These are phyloP conservation scores for Hemichromis elongatus DNA, from an alignment of 2,113 vertebrate genomes.

Conservation along the genomic window DNA sequence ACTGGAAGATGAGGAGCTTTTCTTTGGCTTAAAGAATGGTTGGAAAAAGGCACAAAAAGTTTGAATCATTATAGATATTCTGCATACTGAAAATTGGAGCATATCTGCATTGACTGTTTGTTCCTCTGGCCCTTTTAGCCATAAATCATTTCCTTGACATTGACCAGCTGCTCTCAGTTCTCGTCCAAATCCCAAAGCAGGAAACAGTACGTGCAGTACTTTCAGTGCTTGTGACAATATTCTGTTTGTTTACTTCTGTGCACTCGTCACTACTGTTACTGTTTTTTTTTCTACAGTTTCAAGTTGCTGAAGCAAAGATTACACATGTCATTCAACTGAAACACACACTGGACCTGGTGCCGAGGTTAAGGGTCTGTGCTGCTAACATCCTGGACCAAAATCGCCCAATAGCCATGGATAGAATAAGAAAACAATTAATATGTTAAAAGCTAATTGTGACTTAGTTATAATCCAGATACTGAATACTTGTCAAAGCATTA, in stretches of 20 bases:
- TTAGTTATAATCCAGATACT: not conserved
- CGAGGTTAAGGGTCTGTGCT: constrained; percentile 82
- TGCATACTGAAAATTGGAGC: not conserved
- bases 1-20: constrained; percentile 87
- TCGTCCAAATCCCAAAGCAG: constrained; percentile 95
- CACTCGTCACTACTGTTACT: not conserved
- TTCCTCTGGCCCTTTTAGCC: constrained; percentile 75
- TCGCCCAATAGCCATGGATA: not conserved
- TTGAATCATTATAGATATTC: not conserved
- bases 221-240: not conserved
- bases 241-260: not conserved
- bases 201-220: constrained; percentile 79
- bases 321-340: constrained; percentile 93
- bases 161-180: constrained; percentile 91
- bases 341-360: constrained; percentile 89
- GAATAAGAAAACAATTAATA: not conserved
- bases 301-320: constrained; percentile 91
- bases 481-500: not conserved
- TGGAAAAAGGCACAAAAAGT: not conserved
- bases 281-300: constrained; percentile 73
- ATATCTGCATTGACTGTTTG: not conserved
- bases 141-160: constrained; percentile 91
- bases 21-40: constrained; percentile 91
- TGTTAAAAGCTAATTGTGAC: not conserved
- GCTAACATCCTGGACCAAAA: not conserved